Evolutionary conservation across 37 sponge, comb jelly and placozoan species (phyloP), one percentile per base, ranked within the genome.

Genomic region (Theonella swinhoei): DNA sequence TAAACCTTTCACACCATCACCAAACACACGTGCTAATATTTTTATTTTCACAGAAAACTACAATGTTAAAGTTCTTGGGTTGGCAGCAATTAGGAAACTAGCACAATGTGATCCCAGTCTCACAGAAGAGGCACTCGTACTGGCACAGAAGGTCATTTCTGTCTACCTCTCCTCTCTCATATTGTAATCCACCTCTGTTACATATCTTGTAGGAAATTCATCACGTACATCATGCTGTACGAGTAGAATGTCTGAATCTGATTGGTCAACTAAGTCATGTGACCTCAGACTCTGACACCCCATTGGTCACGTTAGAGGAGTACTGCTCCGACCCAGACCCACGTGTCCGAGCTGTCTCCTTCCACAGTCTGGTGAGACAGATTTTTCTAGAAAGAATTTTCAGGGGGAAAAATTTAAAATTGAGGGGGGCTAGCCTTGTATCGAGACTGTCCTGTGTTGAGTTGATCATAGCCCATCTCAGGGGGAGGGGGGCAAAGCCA

Each of bases 341-440:
- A 19, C 65, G 95, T 61, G 92, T 91, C 20, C 77, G 95, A 25
- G 62, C 68, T 26, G 87, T 82, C 17, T 85, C 95, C n/a, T 69
- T 91, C 43, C 42, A 84, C 24, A 79, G 84, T 22, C 69, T 95
- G 67, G 95, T 95, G 60, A 77, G 90, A 35, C n/a, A 3, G 7
- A 25, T 7, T 22, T 24, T n/a, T n/a, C n/a, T n/a, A n/a, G n/a
- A n/a, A n/a, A n/a, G n/a, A n/a, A n/a, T n/a, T n/a, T n/a, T n/a
- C n/a, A n/a, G n/a, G n/a, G n/a, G n/a, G n/a, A n/a, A n/a, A n/a
- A n/a, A n/a, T n/a, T n/a, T n/a, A n/a, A n/a, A n/a, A n/a, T n/a
- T n/a, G n/a, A n/a, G n/a, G n/a, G n/a, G n/a, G n/a, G n/a, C n/a
- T n/a, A n/a, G n/a, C n/a, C n/a, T n/a, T n/a, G n/a, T n/a, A n/a